Evolutionary conservation across 1,140 invertebrate genomes (phyloP), one percentile per base, ranked within the genome.

Genomic region (Drosophila nigrodunni): DNA sequence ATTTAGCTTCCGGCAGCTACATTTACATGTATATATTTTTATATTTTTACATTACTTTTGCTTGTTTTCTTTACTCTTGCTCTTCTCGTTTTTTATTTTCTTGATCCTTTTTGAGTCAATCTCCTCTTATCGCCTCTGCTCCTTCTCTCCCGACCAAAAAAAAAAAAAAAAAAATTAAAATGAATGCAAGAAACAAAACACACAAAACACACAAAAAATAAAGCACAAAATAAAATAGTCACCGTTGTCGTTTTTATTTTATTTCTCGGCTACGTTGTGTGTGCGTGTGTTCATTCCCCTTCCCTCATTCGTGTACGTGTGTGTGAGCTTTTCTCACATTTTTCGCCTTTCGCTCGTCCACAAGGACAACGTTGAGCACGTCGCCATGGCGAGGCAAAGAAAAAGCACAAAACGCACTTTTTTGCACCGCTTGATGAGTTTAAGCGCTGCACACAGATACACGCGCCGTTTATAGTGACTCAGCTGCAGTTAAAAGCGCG

Each of bases 1-100:
- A 85, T 85, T 85, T 85, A 67, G 81, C 81, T 85, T 85, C 81
- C 81, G 81, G 81, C 80, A 83, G 79, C 79, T 82, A 69, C 83
- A 79, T 85, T 77, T 30, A 30, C 25, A 4, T 6, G 6, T 30
- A 30, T 6, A 30, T 30, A 30, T 30, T 2, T 30, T 30, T 30
- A 30, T 30, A 30, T 30, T 30, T 85, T 65, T 66, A 73, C 81
- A 85, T 85, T 73, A 80, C 73, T 69, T 74, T 74, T 74, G 76
- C 47, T 58, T 44, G 47, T 78, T 41, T 54, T 60, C 44, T 37
- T 55, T 35, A 44, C 39, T 34, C 44, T 60, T 30, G 30, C 41
- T 54, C 34, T 41, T 54, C 21, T 50, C 18, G 1, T 21, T 21
- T 37, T 7, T 47, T 13, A 9, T 39, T 13, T 65, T 39, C 30